Evolutionary conservation across 1,140 invertebrate genomes (phyloP).

Genomic region (Camponotus pennsylvanicus): DNA sequence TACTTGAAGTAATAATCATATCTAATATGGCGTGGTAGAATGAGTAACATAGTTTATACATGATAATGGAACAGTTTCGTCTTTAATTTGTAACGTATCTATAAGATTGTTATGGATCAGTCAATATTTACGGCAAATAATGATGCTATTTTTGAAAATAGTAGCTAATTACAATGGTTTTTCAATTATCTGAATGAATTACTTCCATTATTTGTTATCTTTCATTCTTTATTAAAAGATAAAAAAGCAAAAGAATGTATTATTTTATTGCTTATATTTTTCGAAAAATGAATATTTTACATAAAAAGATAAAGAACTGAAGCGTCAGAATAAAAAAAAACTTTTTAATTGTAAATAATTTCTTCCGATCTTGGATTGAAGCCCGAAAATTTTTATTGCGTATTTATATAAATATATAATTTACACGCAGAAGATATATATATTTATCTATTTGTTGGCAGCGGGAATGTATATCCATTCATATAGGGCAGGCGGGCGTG

Average conservation of each 20-base stretch:
- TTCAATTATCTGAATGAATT: background rate
- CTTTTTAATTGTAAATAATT: background rate
- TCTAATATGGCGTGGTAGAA: background rate
- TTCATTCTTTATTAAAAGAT: background rate
- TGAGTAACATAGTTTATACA: background rate
- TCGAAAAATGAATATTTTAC: background rate
- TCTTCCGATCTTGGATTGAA: background rate
- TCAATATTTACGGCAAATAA: background rate
- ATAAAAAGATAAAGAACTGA: background rate
- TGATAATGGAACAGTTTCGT: background rate
- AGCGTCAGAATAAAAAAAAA: background rate
- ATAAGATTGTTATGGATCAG: background rate
- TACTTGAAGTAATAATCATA: slow-evolving; percentile 11
- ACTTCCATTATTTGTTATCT: slow-evolving; percentile 1
- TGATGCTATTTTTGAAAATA: background rate
- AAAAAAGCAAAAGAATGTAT: background rate
- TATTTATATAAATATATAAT: background rate
- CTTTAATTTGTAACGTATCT: background rate
- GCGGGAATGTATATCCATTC: slow-evolving; percentile 89
- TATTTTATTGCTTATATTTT: background rate
- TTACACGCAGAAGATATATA: background rate
- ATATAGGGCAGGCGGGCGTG: slow-evolving; percentile 91
- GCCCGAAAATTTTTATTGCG: background rate
- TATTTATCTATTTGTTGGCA: slow-evolving; percentile 67
- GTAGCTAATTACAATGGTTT: background rate